phyloP scores from a whole-genome alignment of 2,797 vertebrate species.

The Betta splendens region DNA sequence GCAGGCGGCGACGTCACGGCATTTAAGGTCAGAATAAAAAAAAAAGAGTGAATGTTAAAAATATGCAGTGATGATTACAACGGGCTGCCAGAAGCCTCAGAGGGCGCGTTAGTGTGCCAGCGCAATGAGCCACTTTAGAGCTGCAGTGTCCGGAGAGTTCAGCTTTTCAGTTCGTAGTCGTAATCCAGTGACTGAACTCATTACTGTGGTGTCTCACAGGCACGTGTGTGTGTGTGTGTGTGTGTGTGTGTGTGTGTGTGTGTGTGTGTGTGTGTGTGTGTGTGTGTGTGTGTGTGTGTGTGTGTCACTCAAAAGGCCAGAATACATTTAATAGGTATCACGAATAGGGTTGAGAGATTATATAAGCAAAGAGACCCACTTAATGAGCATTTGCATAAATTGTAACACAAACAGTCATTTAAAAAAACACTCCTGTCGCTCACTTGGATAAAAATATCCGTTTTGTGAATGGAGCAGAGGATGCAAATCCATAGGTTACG shows the following conservation, averaged over 20 bases:
- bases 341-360: constrained; percentile 58
- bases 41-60: constrained; percentile 57
- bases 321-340: constrained; percentile 62
- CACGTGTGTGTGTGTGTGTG: not conserved
- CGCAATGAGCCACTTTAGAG: constrained; percentile 42
- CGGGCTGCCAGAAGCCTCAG: constrained; percentile 36
- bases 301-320: constrained; percentile 36
- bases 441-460: constrained; percentile 51
- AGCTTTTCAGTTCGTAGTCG: constrained; percentile 42
- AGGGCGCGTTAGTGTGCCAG: constrained; percentile 30
- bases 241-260: too few relatives aligned
- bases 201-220: constrained; percentile 35
- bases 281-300: too few relatives aligned
- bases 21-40: constrained; percentile 52
- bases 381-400: constrained; percentile 63
- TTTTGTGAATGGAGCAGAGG: constrained; percentile 73
- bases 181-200: constrained; percentile 48
- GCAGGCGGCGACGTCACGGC: constrained; percentile 29
- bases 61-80: constrained; percentile 54
- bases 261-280: too few relatives aligned
- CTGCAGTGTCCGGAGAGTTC: constrained; percentile 37
- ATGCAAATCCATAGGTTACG: constrained; percentile 67
- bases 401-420: constrained; percentile 38
- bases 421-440: constrained; percentile 24
- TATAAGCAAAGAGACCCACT: constrained; percentile 33